Base-by-base conservation (phyloP, 2,888 invertebrate genomes). In the Drosophila meridiana region DNA sequence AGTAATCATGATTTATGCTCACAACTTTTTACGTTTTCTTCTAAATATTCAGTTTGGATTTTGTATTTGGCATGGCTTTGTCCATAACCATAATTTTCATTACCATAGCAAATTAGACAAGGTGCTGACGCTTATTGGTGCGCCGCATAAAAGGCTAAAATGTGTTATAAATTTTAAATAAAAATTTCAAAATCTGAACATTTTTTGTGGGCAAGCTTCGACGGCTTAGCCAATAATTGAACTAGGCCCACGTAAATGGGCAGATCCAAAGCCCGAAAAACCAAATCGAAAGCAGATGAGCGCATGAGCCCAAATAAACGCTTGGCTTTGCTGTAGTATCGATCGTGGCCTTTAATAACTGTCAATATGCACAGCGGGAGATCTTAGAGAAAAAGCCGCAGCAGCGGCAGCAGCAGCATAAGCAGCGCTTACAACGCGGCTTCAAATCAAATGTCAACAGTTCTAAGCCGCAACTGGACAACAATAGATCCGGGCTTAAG, bases 101-200 rank as follows among this genome's bases (percentile, higher is more conserved):
- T 89, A 90, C 83, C 88, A 82, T 85, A 82, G 82, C 91, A 89
- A 89, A 90, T 91, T 91, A 89, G 89, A 85, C 80, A 87, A 90
- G 88, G 91, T 90, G 90, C 88, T 90, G 90, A 90, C 82, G 90
- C 87, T 87, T 78, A 83, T 86, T 89, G 76, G 78, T 34, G 69
- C 60, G 52, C 74, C 76, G 55, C 69, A 77, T 71, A 75, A 80
- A 77, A 75, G 82, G 68, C 56, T 45, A 65, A 71, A 69, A 63
- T 53, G 76, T 75, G 75, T 59, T 81, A 81, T 88, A 81, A 77
- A 79, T 83, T 76, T 76, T 30, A 69, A 67, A 68, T 14, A 26
- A 45, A 60, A n/a, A 9, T 50, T 32, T 56, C 20, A 26, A 52
- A 52, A 28, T 38, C 38, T n/a, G 3, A 68, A 64, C 14, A 57